Percentiles rank a stretch among this genome's conserved stretches.
Evolutionary conservation across 2,888 invertebrate genomes (phyloP).

Genomic region (Polyploca ridens): DNA sequence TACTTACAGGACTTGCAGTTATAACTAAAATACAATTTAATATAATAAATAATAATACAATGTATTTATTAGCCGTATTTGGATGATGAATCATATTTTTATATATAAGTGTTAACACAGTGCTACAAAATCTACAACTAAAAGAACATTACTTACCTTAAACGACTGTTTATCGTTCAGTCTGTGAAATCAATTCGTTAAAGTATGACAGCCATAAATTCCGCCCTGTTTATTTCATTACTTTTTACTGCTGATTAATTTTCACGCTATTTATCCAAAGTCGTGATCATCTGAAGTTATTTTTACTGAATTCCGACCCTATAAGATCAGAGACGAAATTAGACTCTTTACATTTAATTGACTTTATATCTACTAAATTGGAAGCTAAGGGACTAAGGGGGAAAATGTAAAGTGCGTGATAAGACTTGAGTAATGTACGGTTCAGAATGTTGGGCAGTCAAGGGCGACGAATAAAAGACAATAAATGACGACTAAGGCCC

Average conservation of each 20-base stretch:
- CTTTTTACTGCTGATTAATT: slow-evolving; percentile 47
- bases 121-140: not conserved
- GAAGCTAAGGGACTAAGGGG: no score
- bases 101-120: not conserved
- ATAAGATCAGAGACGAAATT: not conserved
- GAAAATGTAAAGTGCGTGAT: no score
- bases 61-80: not conserved
- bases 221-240: slow-evolving; percentile 24
- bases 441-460: no score
- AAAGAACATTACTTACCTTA: not conserved
- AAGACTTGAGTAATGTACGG: no score
- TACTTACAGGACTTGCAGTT: slow-evolving; percentile 2
- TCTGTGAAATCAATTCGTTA: slow-evolving; percentile 10
- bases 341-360: not conserved
- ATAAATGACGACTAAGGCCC: no score
- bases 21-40: not conserved
- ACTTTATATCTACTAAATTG: not conserved
- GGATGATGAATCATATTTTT: not conserved
- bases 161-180: not conserved
- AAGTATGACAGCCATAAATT: slow-evolving; percentile 23
- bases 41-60: not conserved
- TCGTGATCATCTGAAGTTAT: not conserved
- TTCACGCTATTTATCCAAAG: slow-evolving; percentile 39
- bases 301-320: not conserved
- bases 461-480: no score